phyloP scores from a whole-genome alignment of 2,888 invertebrate genomes.

The Andrena chrysosceles region DNA sequence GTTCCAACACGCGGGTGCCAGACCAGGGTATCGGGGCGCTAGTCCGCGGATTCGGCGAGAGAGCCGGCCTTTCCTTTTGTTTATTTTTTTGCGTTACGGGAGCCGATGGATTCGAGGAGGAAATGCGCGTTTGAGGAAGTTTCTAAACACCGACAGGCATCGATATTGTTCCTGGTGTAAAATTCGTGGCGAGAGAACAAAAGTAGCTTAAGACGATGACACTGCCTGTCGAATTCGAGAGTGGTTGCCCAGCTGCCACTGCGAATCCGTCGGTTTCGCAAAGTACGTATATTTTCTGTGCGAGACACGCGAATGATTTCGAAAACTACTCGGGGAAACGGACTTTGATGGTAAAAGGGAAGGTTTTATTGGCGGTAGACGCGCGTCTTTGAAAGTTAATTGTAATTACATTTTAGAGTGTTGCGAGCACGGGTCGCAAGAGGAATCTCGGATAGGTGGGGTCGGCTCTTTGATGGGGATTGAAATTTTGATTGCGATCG shows the following conservation, averaged over 20 bases:
- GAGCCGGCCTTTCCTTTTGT: conserved; percentile 37
- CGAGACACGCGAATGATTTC: conserved; percentile 26
- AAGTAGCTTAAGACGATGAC: conserved; percentile 15
- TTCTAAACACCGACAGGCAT: conserved; percentile 39
- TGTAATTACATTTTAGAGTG: conserved; percentile 22
- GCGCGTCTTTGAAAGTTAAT: conserved; percentile 18
- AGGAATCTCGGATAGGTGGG: conserved; percentile 4
- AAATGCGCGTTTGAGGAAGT: conserved; percentile 32
- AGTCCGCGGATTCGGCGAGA: conserved; percentile 55
- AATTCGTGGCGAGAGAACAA: conserved; percentile 27
- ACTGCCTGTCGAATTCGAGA: conserved; percentile 14
- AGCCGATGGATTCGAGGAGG: conserved; percentile 42
- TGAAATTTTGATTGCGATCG: conserved; percentile 17
- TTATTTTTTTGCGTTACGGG: conserved; percentile 38
- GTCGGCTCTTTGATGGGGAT: conserved; percentile 14
- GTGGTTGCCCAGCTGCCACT: neutral
- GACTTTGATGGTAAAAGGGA: conserved; percentile 11
- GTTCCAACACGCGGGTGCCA: conserved; percentile 48
- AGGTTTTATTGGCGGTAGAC: conserved; percentile 30
- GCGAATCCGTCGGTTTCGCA: conserved; percentile 27
- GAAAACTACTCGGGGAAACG: conserved; percentile 8
- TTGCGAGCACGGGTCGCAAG: conserved; percentile 21
- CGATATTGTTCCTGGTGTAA: conserved; percentile 48
- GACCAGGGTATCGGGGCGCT: conserved; percentile 48
- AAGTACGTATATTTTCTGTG: conserved; percentile 38